Evolutionary conservation across 2,888 invertebrate genomes (phyloP).

Genomic region (Polydrusus tereticollis): DNA sequence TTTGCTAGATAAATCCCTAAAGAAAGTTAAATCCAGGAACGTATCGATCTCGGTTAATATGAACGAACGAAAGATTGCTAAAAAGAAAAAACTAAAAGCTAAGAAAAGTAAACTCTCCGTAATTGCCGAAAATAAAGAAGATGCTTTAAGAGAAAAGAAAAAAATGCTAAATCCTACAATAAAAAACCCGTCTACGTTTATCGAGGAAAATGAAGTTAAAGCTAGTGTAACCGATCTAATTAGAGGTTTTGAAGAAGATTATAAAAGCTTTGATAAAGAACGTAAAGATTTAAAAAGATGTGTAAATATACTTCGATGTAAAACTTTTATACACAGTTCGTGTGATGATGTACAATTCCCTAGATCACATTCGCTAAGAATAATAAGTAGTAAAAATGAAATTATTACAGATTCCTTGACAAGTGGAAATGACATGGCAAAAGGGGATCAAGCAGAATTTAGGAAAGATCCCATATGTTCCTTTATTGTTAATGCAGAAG

Average conservation of each 20-base stretch:
- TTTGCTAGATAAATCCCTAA: constrained; percentile 20
- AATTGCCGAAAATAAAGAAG: constrained; percentile 45
- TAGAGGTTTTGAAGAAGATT: not conserved
- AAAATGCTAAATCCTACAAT: constrained; percentile 7
- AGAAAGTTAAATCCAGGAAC: constrained; percentile 35
- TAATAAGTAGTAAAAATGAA: too few species aligned
- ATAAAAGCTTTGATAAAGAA: not conserved
- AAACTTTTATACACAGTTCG: constrained; percentile 38
- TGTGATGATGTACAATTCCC: not conserved
- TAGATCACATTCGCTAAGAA: not conserved
- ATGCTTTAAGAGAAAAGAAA: constrained; percentile 23
- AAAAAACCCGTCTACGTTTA: too few species aligned
- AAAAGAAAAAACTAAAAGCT: constrained; percentile 32
- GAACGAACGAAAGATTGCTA: not conserved
- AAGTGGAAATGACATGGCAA: not conserved
- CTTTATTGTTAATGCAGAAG: not conserved
- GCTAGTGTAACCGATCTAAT: too few species aligned
- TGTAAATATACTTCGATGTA: constrained; percentile 19
- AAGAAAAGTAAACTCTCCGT: constrained; percentile 47
- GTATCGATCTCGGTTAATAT: constrained; percentile 25
- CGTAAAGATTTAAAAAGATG: not conserved
- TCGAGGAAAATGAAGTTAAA: not conserved
- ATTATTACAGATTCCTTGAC: not conserved
- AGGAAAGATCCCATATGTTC: not conserved
- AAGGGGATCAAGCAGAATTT: not conserved